Base-by-base conservation (phyloP, 2,113 vertebrate species). In the Dipodomys merriami region DNA sequence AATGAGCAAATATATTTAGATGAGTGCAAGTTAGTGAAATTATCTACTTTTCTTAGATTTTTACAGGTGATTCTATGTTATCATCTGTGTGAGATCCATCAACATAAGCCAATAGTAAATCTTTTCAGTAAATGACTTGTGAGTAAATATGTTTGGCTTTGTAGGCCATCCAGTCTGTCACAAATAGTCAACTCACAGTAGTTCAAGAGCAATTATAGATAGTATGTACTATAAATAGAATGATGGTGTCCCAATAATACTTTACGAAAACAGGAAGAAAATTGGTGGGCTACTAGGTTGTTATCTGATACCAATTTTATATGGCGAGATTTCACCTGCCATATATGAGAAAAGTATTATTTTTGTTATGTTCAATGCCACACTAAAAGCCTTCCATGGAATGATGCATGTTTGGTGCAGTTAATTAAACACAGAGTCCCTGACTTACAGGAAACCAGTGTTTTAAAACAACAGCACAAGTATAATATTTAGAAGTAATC, bases 381-480 rank as follows among this genome's bases (percentile, higher is more conserved):
- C 77, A 90, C 91, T 85, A 78, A 92, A 95, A 95, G 67, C 22
- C 60, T 95, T 83, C 79, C 8, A 65, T 19, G 29, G 67, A 86
- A 72, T 77, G 57, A 87, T 39, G 30, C 85, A 80, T 83, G 60
- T 72, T 91, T 90, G 53, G 44, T 83, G 8, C 88, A 86, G 46
- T 83, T 15, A 64, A 86, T 83, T 84, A 91, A 71, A 29, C 12
- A 86, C 81, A 76, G 30, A 3, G 10, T 39, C 89, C 35, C 33
- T 92, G 69, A 20, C 35, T 92, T 91, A n/a, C 73, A 83, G 94
- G 83, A 79, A 95, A 65, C 94, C 83, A 92, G 35, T 86, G 80
- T 91, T 74, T 46, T 91, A 84, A 91, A 95, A 68, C 86, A 96
- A 88, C 74, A 96, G 76, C 46, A 94, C 22, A 90, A 85, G 91